Base-by-base conservation (phyloP, 2,113 vertebrate species). In the Ciconia maguari region DNA sequence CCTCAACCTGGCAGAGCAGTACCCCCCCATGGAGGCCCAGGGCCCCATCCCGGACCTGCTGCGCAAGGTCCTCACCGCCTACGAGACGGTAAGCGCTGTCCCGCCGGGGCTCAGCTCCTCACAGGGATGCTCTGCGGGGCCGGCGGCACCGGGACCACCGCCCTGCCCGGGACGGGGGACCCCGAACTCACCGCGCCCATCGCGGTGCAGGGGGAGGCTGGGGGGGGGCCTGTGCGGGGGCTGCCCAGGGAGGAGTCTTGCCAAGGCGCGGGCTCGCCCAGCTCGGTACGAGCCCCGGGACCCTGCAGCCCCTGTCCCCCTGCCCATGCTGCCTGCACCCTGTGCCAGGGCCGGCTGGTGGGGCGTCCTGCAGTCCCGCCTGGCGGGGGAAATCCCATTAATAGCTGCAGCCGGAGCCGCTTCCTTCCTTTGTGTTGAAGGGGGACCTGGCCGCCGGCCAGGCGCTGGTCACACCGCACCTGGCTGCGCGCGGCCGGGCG, bases 21-120 rank as follows among this genome's bases (percentile, higher is more conserved):
- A 99, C 92, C 99, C 99, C 42, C 96, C 98, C 89, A 99, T 99
- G 99, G 99, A 99, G 81, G 98, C 99, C 34, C 98, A 98, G 94
- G 99, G 99, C 13, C 98, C 98, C 5, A 98, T 99, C 38, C 99
- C 99, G 0, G 99, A 99, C 92, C 97, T 99, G 70, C 98, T 99
- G 85, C 98, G 99, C 91, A 99, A 99, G 97, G 99, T 99, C 55
- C 98, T 99, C 88, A 98, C 97, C 0, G 99, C 99, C 95, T 99
- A 99, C 2, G 99, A 99, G 95, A 98, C 98, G 86, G 99, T 99
- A 96, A 97, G 97, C 11, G 29, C 48, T 6, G 0, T 32, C 30
- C 69, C 4, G 8, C 57, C 1, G 0, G 21, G 42, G 24, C 30
- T 61, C 0, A 0, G 46, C 49, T 5, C 41, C 55, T 48, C 2